Conservation (phyloP, 1,140 invertebrate species). For the Macrobrachium nipponense region DNA sequence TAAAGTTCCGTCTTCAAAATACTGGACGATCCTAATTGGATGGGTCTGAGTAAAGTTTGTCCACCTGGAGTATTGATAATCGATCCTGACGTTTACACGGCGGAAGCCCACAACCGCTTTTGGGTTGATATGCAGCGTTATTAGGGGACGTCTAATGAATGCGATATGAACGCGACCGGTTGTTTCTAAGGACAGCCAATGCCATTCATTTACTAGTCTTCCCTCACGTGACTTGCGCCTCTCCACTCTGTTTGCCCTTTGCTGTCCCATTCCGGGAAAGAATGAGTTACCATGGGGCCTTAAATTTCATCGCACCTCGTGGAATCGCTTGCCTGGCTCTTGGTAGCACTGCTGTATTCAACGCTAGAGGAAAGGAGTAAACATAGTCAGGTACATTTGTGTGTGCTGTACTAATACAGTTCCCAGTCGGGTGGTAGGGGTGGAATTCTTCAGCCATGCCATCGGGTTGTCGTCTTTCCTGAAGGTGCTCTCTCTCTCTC, state of each 20-base stretch:
- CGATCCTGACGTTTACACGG: constrained; percentile 27
- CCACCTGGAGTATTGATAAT: constrained; percentile 31
- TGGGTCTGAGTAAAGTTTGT: constrained; percentile 37
- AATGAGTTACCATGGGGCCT: no score
- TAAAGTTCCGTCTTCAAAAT: constrained; percentile 34
- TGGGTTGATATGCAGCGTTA: no score
- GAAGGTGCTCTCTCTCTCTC: background rate
- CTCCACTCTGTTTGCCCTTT: no score
- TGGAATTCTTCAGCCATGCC: no score
- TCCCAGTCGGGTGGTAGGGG: background rate
- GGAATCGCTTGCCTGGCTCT: background rate
- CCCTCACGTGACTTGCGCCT: no score
- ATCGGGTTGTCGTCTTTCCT: no score
- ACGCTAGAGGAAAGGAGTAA: constrained; percentile 29
- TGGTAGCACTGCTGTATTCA: constrained; percentile 41
- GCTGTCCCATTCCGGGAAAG: no score
- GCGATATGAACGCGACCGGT: no score
- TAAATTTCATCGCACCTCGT: no score
- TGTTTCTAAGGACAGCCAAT: no score
- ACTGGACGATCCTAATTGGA: constrained; percentile 29
- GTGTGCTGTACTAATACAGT: constrained; percentile 16
- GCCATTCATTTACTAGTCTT: no score
- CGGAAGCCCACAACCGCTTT: background rate
- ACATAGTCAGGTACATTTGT: constrained; percentile 15
- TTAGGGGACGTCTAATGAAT: no score